Percentiles rank a stretch among this genome's conserved stretches.
phyloP scores from a whole-genome alignment of 2,113 vertebrate genomes.

The Rhinichthys klamathensis region DNA sequence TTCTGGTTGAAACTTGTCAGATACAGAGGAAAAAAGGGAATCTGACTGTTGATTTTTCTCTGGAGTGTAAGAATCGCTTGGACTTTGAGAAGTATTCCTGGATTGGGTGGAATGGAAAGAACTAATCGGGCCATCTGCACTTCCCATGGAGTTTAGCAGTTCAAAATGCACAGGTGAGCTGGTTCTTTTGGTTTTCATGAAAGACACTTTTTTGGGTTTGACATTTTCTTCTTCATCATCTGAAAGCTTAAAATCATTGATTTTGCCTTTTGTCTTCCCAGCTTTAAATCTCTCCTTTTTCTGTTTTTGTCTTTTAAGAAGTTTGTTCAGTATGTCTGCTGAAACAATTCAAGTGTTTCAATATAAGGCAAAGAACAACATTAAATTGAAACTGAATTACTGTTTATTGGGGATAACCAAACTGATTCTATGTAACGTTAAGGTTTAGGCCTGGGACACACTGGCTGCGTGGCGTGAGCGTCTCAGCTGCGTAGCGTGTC shows the following conservation, averaged over 20 bases:
- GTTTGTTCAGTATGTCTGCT: conserved; percentile 71
- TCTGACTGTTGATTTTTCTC: conserved; percentile 41
- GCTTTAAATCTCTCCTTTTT: conserved; percentile 61
- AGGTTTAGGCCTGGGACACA: no score
- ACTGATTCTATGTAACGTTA: background rate
- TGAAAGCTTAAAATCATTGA: conserved; percentile 76
- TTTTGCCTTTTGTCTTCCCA: conserved; percentile 65
- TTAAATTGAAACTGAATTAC: background rate
- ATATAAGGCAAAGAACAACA: background rate
- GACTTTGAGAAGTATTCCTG: conserved; percentile 42
- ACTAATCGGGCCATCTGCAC: background rate
- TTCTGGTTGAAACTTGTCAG: conserved; percentile 12
- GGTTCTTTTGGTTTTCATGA: conserved; percentile 74
- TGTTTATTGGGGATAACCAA: background rate
- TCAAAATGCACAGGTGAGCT: conserved; percentile 34
- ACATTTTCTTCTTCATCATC: conserved; percentile 75
- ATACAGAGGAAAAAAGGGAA: conserved; percentile 11
- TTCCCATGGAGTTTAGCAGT: background rate
- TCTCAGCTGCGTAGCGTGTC: no score
- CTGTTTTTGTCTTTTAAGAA: conserved; percentile 69
- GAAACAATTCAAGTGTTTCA: conserved; percentile 1
- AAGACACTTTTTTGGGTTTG: conserved; percentile 72
- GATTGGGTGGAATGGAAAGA: conserved; percentile 44
- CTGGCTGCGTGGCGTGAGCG: no score
- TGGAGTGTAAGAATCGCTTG: background rate